Evolutionary conservation across 2,113 vertebrate species (phyloP).

Genomic region (Crotalus tigris): DNA sequence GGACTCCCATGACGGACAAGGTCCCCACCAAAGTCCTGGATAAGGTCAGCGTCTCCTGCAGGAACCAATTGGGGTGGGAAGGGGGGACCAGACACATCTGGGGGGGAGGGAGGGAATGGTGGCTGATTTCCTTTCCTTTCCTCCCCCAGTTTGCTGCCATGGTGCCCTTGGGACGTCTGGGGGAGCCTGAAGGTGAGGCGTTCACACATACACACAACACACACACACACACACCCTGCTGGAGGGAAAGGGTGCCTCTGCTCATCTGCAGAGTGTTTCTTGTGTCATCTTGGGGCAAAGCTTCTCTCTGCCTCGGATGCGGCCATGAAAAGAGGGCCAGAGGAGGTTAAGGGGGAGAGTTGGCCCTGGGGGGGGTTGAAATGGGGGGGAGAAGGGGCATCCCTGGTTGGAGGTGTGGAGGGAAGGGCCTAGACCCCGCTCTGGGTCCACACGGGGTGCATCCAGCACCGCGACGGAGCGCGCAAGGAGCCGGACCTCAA

Average conservation of each 20-base stretch:
- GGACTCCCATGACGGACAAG: slow-evolving; percentile 83
- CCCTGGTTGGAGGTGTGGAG: not conserved
- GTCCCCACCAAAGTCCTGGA: slow-evolving; percentile 80
- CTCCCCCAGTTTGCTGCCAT: slow-evolving; percentile 55
- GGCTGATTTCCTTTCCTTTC: not conserved
- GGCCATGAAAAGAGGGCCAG: too few species aligned
- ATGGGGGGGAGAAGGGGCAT: not conserved
- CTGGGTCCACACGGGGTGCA: not conserved
- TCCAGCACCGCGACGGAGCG: accelerated
- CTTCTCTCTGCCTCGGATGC: too few species aligned
- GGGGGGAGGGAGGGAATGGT: not conserved
- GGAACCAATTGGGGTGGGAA: not conserved
- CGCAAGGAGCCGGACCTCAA: not conserved
- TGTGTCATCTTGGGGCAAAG: not conserved
- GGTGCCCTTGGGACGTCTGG: slow-evolving; percentile 78
- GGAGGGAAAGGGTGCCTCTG: not conserved
- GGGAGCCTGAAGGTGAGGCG: slow-evolving; percentile 74
- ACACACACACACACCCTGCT: too few species aligned
- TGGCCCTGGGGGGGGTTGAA: too few species aligned
- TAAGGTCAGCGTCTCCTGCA: slow-evolving; percentile 66
- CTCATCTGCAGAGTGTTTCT: too few species aligned
- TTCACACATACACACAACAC: too few species aligned
- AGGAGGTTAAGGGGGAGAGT: too few species aligned
- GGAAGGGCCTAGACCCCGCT: not conserved
- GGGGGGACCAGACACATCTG: not conserved